phyloP scores from a whole-genome alignment of 37 sponge, comb jelly and placozoan species.

The Tethya wilhelma region DNA sequence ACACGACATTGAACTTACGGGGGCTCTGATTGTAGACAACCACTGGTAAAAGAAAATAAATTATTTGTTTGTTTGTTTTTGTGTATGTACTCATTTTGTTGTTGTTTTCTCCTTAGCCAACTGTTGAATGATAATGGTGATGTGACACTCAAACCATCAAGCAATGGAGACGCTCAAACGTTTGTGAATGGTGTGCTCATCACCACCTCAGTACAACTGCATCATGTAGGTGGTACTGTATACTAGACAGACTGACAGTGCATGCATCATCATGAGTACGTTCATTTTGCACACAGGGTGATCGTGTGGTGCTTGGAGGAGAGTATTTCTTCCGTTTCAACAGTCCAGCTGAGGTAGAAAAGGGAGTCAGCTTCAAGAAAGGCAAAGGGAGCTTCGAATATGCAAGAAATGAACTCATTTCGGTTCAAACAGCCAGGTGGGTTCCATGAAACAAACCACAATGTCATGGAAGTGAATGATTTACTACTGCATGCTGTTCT shows the following conservation, averaged over 20 bases:
- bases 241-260: not conserved
- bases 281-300: constrained; percentile 59
- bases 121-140: not conserved
- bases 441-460: not conserved
- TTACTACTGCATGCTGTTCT: too few species aligned
- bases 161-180: constrained; percentile 64
- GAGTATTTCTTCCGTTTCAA: constrained; percentile 89
- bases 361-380: not conserved
- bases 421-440: constrained; percentile 72
- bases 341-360: constrained; percentile 72
- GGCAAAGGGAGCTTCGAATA: constrained; percentile 67
- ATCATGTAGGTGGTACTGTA: constrained; percentile 60
- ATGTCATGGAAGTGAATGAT: not conserved
- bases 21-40: constrained; percentile 67
- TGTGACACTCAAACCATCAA: constrained; percentile 37
- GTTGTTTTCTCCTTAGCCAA: too few species aligned
- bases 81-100: not conserved
- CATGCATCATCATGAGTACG: not conserved
- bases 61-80: not conserved
- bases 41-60: constrained; percentile 63
- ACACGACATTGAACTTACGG: constrained; percentile 81
- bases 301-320: constrained; percentile 84
- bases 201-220: constrained; percentile 34
- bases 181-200: constrained; percentile 80
- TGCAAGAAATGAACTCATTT: constrained; percentile 80